Evolutionary conservation across 2,797 vertebrate genomes (phyloP).

Genomic region (Eurystomus glaucurus): DNA sequence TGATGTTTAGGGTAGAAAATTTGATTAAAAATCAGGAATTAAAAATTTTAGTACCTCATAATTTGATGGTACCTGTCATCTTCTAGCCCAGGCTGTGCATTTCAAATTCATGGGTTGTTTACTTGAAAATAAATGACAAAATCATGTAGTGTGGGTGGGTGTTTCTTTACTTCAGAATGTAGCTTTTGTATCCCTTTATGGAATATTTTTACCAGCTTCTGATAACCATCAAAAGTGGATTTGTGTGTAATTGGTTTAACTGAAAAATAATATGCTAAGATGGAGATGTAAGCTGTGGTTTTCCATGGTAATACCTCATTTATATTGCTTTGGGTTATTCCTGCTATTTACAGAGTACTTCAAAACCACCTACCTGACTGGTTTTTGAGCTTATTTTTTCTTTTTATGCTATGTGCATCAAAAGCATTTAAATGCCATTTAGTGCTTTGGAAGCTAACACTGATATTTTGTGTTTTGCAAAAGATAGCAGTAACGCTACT

Average conservation of each 20-base stretch:
- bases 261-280: constrained; percentile 62
- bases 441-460: constrained; percentile 50
- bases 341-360: constrained; percentile 65
- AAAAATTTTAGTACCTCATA: constrained; percentile 75
- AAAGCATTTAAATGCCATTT: constrained; percentile 73
- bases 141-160: constrained; percentile 6
- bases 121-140: constrained; percentile 67
- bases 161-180: constrained; percentile 1
- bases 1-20: constrained; percentile 59
- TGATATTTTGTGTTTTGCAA: constrained; percentile 55
- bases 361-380: constrained; percentile 63
- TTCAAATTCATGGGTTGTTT: constrained; percentile 71
- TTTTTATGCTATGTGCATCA: constrained; percentile 34
- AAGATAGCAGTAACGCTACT: constrained; percentile 11
- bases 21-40: constrained; percentile 72
- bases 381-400: constrained; percentile 25
- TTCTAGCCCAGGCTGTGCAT: constrained; percentile 50
- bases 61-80: constrained; percentile 75
- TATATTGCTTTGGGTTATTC: constrained; percentile 67
- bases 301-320: constrained; percentile 63
- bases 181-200: constrained; percentile 30
- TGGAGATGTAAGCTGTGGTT: constrained; percentile 40
- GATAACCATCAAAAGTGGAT: constrained; percentile 57
- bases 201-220: constrained; percentile 62
- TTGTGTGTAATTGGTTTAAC: constrained; percentile 70